Evolutionary conservation across 2,888 invertebrate species (phyloP).

Genomic region (Leptarthrus brevirostris): DNA sequence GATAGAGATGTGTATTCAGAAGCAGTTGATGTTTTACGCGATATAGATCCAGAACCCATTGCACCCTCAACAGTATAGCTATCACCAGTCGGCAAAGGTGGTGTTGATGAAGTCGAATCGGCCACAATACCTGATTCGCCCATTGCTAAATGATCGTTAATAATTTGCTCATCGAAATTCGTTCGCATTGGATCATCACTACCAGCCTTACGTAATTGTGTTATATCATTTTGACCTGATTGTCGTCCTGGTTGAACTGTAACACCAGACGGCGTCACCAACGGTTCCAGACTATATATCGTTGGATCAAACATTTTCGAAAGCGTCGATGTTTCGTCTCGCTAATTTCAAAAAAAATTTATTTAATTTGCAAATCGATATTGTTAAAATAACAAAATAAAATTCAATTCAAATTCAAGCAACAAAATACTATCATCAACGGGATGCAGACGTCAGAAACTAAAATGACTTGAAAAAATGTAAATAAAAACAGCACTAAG

Average conservation of each 20-base stretch:
- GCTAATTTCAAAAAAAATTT: conserved; percentile 58
- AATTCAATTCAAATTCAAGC: conserved; percentile 12
- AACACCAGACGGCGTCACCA: conserved; percentile 52
- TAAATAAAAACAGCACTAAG: too few relatives aligned
- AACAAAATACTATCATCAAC: background rate
- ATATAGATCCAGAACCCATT: conserved; percentile 64
- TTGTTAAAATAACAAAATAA: conserved; percentile 43
- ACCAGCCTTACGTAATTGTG: conserved; percentile 49
- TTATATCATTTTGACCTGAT: conserved; percentile 39
- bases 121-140: conserved; percentile 48
- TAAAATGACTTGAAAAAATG: too few relatives aligned
- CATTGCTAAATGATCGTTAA: conserved; percentile 49
- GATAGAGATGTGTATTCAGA: conserved; percentile 67
- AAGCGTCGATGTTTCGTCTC: conserved; percentile 66
- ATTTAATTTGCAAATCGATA: background rate
- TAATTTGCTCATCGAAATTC: conserved; percentile 34
- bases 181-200: conserved; percentile 51
- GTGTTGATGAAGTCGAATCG: conserved; percentile 55
- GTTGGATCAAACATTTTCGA: conserved; percentile 66
- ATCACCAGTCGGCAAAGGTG: conserved; percentile 58
- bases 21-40: conserved; percentile 71
- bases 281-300: conserved; percentile 59
- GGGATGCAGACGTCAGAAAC: too few relatives aligned
- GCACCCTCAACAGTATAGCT: conserved; percentile 48
- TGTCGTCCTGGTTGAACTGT: conserved; percentile 14